These are phyloP conservation scores for Suricata suricatta DNA, from an alignment of 2,113 vertebrate genomes.

Conservation along the genomic window DNA sequence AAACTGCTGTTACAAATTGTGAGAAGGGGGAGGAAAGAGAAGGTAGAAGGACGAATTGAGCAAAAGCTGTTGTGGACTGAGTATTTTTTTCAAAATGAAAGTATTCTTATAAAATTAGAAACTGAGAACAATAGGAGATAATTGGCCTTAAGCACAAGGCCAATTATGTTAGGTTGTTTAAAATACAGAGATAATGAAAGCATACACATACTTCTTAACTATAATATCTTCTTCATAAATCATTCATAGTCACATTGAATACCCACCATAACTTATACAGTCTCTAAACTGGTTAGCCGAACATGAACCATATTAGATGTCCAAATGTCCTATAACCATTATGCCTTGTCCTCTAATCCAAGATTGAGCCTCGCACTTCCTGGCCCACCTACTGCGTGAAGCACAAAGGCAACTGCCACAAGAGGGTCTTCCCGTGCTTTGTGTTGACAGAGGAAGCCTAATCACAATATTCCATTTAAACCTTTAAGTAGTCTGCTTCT, in stretches of 20 bases:
- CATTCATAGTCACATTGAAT: neutral
- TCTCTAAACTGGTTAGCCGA: constrained; percentile 20
- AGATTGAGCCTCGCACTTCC: neutral
- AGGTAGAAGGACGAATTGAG: constrained; percentile 14
- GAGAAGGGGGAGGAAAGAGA: neutral
- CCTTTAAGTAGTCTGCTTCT: neutral
- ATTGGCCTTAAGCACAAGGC: constrained; percentile 26
- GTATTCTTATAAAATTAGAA: constrained; percentile 46
- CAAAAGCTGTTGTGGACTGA: constrained; percentile 47
- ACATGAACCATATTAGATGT: neutral
- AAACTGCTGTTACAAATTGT: constrained; percentile 50
- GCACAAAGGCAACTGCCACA: neutral
- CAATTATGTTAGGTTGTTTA: constrained; percentile 48
- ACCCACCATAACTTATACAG: neutral
- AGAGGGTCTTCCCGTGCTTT: neutral
- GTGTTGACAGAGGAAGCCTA: neutral
- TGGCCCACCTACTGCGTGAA: neutral
- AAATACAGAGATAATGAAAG: constrained; percentile 23
- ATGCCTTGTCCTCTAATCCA: neutral
- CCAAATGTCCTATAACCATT: neutral
- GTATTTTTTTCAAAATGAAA: constrained; percentile 44
- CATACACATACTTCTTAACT: constrained; percentile 8
- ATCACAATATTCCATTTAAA: neutral
- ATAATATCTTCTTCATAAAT: neutral
- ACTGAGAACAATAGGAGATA: constrained; percentile 24